A percentile compares a stretch with the other conserved stretches of the same genome.
Conservation (phyloP, 2,113 vertebrate genomes). For the Vombatus ursinus region DNA sequence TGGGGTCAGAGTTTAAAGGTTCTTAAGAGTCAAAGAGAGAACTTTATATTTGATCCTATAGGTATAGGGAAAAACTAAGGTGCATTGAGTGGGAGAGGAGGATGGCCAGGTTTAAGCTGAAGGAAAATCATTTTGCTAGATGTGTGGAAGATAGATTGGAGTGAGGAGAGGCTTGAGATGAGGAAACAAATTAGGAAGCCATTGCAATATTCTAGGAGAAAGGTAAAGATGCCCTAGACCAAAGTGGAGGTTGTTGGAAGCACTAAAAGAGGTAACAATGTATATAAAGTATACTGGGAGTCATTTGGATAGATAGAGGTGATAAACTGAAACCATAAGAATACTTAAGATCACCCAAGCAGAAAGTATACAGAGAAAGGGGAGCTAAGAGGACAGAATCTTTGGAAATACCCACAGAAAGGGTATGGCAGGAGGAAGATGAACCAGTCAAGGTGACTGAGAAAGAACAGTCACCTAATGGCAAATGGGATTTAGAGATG, state of each 20-base stretch:
- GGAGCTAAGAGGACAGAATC: background rate
- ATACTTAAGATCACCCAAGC: background rate
- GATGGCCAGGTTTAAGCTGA: too few relatives aligned
- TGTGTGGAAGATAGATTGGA: background rate
- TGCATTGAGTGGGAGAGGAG: too few relatives aligned
- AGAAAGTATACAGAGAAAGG: background rate
- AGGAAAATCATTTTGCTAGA: too few relatives aligned
- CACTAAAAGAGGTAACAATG: background rate
- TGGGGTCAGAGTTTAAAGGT: background rate
- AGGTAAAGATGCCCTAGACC: background rate
- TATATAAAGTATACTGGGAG: too few relatives aligned
- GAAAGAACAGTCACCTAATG: background rate
- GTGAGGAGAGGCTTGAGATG: background rate
- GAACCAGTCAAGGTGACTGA: background rate
- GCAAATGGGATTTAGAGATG: background rate
- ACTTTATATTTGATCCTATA: too few relatives aligned
- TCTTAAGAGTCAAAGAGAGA: background rate
- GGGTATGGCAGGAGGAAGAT: background rate
- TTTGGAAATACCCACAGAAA: background rate
- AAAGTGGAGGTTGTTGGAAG: background rate
- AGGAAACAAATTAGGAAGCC: background rate
- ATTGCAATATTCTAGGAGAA: background rate
- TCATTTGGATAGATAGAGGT: background rate
- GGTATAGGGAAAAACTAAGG: too few relatives aligned
- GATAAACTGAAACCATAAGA: background rate